These are phyloP conservation scores for Apaloderma vittatum DNA, from an alignment of 2,113 vertebrate genomes.

Conservation along the genomic window DNA sequence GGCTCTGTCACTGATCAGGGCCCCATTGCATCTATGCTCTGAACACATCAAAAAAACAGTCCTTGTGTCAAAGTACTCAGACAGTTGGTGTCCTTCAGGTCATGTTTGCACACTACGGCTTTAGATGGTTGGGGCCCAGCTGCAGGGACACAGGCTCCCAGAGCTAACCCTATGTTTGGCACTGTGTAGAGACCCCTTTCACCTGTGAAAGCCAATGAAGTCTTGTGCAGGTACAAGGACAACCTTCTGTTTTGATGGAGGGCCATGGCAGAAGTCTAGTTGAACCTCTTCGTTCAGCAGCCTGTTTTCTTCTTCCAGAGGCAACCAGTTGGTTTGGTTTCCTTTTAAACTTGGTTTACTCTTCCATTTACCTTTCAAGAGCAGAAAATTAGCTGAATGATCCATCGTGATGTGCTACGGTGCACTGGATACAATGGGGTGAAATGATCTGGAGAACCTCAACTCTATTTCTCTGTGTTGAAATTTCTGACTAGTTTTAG, in stretches of 20 bases:
- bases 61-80: background rate
- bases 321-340: background rate
- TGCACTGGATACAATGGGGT: background rate
- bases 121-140: background rate
- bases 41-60: background rate
- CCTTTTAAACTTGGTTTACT: background rate
- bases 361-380: background rate
- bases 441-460: conserved; percentile 8
- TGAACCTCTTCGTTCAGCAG: background rate
- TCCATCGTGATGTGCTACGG: background rate
- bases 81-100: background rate
- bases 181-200: background rate
- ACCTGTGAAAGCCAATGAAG: fast-evolving
- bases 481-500: conserved; percentile 70
- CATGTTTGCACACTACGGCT: background rate
- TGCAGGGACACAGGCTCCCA: background rate
- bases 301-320: background rate
- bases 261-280: background rate
- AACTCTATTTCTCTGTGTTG: conserved; percentile 54
- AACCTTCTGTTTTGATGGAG: background rate
- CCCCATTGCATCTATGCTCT: background rate
- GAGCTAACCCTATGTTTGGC: fast-evolving
- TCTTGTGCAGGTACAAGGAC: background rate
- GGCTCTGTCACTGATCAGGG: background rate
- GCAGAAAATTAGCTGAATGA: background rate